These are phyloP conservation scores for Sphaerophoria taeniata DNA, from an alignment of 2,888 invertebrate genomes.

Conservation along the genomic window DNA sequence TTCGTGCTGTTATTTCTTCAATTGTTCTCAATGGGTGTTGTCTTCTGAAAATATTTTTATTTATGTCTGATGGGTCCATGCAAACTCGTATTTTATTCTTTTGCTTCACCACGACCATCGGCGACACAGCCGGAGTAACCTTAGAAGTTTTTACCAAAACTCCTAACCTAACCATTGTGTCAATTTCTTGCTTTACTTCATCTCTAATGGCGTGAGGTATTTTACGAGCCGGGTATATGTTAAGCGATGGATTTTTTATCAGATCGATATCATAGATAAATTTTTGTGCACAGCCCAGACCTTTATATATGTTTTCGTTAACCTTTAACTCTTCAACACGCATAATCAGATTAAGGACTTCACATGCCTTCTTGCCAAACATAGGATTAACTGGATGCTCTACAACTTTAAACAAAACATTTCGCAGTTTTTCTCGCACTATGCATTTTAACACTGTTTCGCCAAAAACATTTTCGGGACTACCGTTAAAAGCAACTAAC, in stretches of 20 bases:
- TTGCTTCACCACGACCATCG: conserved; percentile 21
- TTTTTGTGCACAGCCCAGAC: conserved; percentile 31
- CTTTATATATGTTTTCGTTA: conserved; percentile 24
- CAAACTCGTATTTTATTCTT: conserved; percentile 17
- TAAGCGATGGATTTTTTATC: conserved; percentile 29
- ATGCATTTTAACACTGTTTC: conserved; percentile 31
- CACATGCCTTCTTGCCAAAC: conserved; percentile 35
- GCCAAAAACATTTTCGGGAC: conserved; percentile 30
- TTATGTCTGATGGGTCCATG: conserved; percentile 30
- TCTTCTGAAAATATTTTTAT: conserved; percentile 13
- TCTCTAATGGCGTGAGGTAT: conserved; percentile 46
- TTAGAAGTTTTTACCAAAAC: conserved; percentile 20
- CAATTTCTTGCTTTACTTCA: conserved; percentile 39
- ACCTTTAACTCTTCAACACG: conserved; percentile 14
- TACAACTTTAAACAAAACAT: conserved; percentile 42
- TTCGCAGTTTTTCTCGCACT: conserved; percentile 13
- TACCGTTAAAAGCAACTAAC: conserved; percentile 33
- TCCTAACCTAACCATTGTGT: conserved; percentile 40
- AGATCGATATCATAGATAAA: conserved; percentile 44
- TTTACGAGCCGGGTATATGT: conserved; percentile 35
- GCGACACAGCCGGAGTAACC: conserved; percentile 18
- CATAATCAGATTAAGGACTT: conserved; percentile 30
- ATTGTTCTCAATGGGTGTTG: conserved; percentile 12
- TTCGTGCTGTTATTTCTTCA: conserved; percentile 20
- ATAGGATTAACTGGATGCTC: conserved; percentile 22